A percentile compares a stretch with the other conserved stretches of the same genome.
phyloP scores from a whole-genome alignment of 2,797 vertebrate species.

The Danio kyathit region DNA sequence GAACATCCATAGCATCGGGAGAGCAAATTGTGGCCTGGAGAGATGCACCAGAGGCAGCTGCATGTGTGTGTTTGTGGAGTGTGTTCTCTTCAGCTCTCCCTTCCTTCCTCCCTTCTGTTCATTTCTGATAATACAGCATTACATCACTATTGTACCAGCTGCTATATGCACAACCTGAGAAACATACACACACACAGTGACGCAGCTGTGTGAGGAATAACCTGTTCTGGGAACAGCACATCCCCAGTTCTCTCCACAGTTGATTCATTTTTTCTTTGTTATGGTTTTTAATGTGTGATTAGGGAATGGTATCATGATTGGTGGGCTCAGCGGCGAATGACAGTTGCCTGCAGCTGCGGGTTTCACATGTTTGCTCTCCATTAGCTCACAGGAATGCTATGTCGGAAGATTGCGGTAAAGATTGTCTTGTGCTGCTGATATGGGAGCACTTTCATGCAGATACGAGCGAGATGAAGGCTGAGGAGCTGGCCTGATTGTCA shows the following conservation, averaged over 20 bases:
- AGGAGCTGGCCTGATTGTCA: neutral
- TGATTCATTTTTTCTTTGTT: neutral
- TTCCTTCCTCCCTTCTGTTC: slow-evolving; percentile 31
- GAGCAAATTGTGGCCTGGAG: neutral
- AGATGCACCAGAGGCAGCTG: slow-evolving; percentile 10
- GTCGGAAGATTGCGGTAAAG: neutral
- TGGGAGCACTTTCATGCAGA: neutral
- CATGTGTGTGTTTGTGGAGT: slow-evolving; percentile 3
- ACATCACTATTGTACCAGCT: slow-evolving; percentile 37
- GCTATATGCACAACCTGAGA: slow-evolving; percentile 19
- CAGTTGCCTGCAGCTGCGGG: slow-evolving; percentile 47
- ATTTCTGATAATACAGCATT: slow-evolving; percentile 31
- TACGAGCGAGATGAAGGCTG: neutral
- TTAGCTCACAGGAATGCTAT: slow-evolving; percentile 20
- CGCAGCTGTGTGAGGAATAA: slow-evolving; percentile 16
- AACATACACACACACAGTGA: slow-evolving; percentile 31
- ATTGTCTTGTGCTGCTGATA: slow-evolving; percentile 1
- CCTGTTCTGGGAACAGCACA: slow-evolving; percentile 16
- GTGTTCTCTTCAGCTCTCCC: neutral
- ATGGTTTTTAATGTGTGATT: slow-evolving; percentile 33
- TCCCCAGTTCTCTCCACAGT: slow-evolving; percentile 3
- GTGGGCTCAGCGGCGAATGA: slow-evolving; percentile 22
- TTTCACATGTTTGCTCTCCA: slow-evolving; percentile 11
- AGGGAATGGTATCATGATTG: slow-evolving; percentile 8
- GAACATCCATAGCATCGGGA: neutral